Evolutionary conservation across 2,888 invertebrate species (phyloP).

Genomic region (Zaprionus obscuricornis): DNA sequence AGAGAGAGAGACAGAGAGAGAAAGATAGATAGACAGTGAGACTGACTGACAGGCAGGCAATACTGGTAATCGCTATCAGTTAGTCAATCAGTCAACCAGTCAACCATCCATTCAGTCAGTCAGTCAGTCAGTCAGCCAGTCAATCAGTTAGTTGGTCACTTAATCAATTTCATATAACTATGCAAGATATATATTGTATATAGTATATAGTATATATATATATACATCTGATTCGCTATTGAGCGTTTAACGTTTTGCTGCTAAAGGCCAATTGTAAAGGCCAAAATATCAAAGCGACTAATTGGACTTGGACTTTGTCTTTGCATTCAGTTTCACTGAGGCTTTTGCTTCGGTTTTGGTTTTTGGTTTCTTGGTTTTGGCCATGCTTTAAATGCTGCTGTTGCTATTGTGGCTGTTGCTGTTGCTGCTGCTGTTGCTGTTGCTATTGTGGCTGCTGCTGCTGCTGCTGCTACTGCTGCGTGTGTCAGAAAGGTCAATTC

Average conservation of each 20-base stretch:
- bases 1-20: too few relatives aligned
- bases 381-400: conserved; percentile 20
- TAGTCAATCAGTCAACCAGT: conserved; percentile 19
- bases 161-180: conserved; percentile 40
- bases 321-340: too few relatives aligned
- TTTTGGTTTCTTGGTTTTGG: conserved; percentile 17
- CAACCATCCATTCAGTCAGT: conserved; percentile 17
- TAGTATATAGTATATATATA: too few relatives aligned
- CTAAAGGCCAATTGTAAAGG: neutral
- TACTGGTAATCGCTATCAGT: conserved; percentile 39
- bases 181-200: too few relatives aligned
- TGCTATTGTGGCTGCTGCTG: too few relatives aligned
- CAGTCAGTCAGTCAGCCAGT: conserved; percentile 21
- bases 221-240: too few relatives aligned
- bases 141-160: conserved; percentile 16
- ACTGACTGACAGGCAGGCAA: conserved; percentile 9
- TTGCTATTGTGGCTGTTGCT: conserved; percentile 8
- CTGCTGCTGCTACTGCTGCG: neutral
- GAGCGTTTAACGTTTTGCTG: too few relatives aligned
- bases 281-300: conserved; percentile 25
- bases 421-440: neutral
- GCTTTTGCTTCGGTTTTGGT: neutral
- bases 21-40: neutral
- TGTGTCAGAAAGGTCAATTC: conserved; percentile 18
- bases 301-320: conserved; percentile 17